Evolutionary conservation across 2,888 invertebrate genomes (phyloP), one percentile per base, ranked within the genome.

Genomic region (Ochropleura plecta): DNA sequence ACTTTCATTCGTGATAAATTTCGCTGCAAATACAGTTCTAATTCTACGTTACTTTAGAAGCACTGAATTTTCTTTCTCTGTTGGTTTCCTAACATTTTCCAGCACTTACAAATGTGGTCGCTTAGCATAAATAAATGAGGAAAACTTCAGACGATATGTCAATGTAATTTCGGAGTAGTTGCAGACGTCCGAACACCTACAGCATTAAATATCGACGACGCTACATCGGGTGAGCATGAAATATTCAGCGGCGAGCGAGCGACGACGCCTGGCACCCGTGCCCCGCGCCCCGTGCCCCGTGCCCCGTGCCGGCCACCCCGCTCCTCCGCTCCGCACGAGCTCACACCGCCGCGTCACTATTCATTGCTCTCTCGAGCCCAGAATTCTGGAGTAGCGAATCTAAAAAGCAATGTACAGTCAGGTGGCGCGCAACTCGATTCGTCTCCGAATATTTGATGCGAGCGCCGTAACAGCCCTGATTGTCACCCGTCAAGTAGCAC

Each of bases 321-420:
- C 73, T 73, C 64, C 72, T 1, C 16, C 44, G 48, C 74, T 46
- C 74, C 78, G 72, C 67, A 69, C 75, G 48, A 70, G 70, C 79
- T 74, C 77, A 84, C 71, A 63, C 71, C 53, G 16, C 65, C 64
- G 67, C 67, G 64, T 73, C 75, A 67, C 86, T 82, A 85, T 88
- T 88, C 91, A 90, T 90, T 90, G 87, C 89, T 88, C 91, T 84
- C 90, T 75, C 66, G 86, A 84, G 87, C 82, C 85, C 83, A 87
- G 88, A 90, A 90, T 90, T 85, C 76, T 83, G 70, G 74, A 89
- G 80, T 78, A 71, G 74, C 46, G 76, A 85, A 76, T 86, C 86
- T 88, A 88, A 88, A 89, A 88, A 90, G 87, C 89, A 84, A 90
- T 88, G 89, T 90, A 87, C 84, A 82, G 87, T 79, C 83, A 87